phyloP scores from a whole-genome alignment of 2,113 vertebrate genomes.

The Arenaria interpres region DNA sequence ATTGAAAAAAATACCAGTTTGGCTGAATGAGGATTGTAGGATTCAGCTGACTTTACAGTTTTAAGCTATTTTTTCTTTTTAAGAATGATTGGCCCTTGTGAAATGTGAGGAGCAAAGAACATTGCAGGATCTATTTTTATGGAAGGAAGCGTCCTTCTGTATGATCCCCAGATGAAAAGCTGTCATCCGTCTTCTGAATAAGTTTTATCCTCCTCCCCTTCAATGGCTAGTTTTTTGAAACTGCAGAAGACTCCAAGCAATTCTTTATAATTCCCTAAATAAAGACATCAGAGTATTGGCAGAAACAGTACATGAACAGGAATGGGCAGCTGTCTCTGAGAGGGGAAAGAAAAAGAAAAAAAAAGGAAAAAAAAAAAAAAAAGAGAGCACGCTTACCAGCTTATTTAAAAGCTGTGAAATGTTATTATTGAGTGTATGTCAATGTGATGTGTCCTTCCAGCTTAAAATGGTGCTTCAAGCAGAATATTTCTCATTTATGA shows the following conservation, averaged over 20 bases:
- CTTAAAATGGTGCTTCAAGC: slow-evolving; percentile 72
- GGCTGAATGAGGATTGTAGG: neutral
- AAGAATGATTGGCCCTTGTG: slow-evolving; percentile 41
- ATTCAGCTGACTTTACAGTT: slow-evolving; percentile 52
- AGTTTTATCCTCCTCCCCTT: slow-evolving; percentile 70
- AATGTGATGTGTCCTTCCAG: slow-evolving; percentile 64
- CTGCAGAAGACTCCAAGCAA: slow-evolving; percentile 71
- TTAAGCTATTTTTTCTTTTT: slow-evolving; percentile 33
- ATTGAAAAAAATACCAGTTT: neutral
- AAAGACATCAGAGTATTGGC: slow-evolving; percentile 76
- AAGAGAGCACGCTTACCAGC: neutral
- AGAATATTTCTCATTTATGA: slow-evolving; percentile 68
- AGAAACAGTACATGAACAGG: slow-evolving; percentile 59
- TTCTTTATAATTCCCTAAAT: slow-evolving; percentile 78
- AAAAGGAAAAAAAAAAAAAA: neutral
- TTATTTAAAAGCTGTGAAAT: slow-evolving; percentile 75
- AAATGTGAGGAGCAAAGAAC: slow-evolving; percentile 61
- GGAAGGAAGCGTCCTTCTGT: slow-evolving; percentile 69
- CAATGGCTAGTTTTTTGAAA: slow-evolving; percentile 69
- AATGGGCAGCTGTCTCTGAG: slow-evolving; percentile 63
- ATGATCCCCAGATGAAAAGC: slow-evolving; percentile 74
- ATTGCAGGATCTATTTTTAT: slow-evolving; percentile 70
- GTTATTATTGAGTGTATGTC: slow-evolving; percentile 69
- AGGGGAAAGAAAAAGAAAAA: neutral
- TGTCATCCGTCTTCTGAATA: slow-evolving; percentile 75